Conservation (phyloP, 2,888 invertebrate species). For the Camponotus fellah region DNA sequence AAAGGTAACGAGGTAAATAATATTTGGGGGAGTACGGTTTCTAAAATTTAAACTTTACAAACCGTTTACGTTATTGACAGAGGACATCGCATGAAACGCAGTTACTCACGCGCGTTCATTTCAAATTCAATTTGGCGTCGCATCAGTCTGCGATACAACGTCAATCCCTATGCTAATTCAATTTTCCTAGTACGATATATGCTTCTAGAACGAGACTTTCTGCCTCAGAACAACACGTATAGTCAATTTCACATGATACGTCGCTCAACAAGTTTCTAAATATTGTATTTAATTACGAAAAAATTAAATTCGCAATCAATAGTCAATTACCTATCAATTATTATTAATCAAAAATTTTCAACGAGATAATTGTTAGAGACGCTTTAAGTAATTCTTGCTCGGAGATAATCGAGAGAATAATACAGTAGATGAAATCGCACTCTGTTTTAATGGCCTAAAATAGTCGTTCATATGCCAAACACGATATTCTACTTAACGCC, state of each 20-base stretch:
- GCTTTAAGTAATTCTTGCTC: neutral
- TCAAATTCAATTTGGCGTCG: slow-evolving; percentile 72
- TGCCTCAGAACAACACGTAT: neutral
- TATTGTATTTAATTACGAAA: neutral
- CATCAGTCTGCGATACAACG: slow-evolving; percentile 69
- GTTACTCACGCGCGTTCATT: slow-evolving; percentile 57
- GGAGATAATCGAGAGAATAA: slow-evolving; percentile 8
- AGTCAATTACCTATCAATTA: neutral
- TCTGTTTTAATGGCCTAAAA: slow-evolving; percentile 25
- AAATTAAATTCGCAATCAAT: neutral
- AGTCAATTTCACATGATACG: neutral
- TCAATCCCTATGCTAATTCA: slow-evolving; percentile 71
- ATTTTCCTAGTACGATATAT: slow-evolving; percentile 54
- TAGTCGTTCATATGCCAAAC: slow-evolving; percentile 83
- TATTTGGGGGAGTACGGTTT: neutral
- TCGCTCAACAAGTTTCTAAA: neutral
- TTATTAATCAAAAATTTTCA: neutral
- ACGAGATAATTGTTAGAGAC: neutral
- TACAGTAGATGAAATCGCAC: slow-evolving; percentile 2
- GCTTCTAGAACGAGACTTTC: slow-evolving; percentile 55
- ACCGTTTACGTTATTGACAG: slow-evolving; percentile 52
- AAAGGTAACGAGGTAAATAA: neutral
- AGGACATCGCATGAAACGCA: slow-evolving; percentile 14
- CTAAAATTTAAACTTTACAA: slow-evolving; percentile 45
- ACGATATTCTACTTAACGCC: slow-evolving; percentile 85